Conservation (phyloP, 2,113 vertebrate genomes). For the Pyxicephalus adspersus region DNA sequence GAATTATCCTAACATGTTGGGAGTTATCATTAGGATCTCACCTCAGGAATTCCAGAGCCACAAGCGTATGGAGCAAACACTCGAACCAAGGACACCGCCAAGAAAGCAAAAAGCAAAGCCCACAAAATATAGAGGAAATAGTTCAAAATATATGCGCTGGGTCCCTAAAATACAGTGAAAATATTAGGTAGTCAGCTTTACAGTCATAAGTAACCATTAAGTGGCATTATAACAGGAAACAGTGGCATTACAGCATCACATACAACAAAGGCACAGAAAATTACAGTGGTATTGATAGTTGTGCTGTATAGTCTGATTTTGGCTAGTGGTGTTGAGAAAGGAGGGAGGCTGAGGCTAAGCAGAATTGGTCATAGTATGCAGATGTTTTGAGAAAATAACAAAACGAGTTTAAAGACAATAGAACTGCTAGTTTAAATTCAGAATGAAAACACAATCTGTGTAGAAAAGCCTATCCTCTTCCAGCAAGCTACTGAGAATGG, state of each 20-base stretch:
- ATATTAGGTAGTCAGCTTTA: neutral
- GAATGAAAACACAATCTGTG: too few relatives aligned
- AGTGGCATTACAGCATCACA: too few relatives aligned
- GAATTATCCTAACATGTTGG: neutral
- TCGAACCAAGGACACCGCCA: constrained; percentile 94
- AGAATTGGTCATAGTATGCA: too few relatives aligned
- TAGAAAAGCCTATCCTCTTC: too few relatives aligned
- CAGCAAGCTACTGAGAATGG: too few relatives aligned
- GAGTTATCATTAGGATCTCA: constrained; percentile 64
- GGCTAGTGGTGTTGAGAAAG: too few relatives aligned
- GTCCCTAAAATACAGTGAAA: constrained; percentile 76
- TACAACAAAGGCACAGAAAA: neutral
- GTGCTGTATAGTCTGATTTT: too few relatives aligned
- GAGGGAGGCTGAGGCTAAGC: too few relatives aligned
- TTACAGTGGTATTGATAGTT: too few relatives aligned
- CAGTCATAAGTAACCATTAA: neutral
- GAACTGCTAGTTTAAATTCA: too few relatives aligned
- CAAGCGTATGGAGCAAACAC: constrained; percentile 97
- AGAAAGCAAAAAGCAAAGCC: constrained; percentile 92
- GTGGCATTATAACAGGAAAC: neutral
- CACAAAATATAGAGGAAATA: constrained; percentile 94
- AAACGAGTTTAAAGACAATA: too few relatives aligned
- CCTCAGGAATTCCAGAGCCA: constrained; percentile 97
- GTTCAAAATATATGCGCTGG: constrained; percentile 91
- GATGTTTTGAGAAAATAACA: too few relatives aligned